A percentile compares a stretch with the other conserved stretches of the same genome.
Evolutionary conservation across 1,140 invertebrate genomes (phyloP).

Genomic region (Drosophila santomea): DNA sequence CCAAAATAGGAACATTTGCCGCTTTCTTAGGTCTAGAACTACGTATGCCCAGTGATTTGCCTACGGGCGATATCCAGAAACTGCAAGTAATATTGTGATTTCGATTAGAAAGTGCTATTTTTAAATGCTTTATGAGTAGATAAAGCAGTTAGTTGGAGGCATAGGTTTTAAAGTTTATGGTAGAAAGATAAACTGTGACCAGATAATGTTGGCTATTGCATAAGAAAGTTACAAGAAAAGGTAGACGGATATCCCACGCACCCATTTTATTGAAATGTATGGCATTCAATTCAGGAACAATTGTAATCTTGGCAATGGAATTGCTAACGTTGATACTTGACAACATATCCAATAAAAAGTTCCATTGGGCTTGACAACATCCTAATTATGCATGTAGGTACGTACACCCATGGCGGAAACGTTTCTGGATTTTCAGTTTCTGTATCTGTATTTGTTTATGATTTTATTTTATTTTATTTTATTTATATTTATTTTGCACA

Average conservation of each 20-base stretch:
- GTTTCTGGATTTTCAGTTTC: constrained; percentile 4
- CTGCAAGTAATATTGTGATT: constrained; percentile 86
- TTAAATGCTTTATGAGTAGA: background rate
- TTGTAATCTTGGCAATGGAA: background rate
- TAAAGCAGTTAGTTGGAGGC: background rate
- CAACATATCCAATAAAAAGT: constrained; percentile 23
- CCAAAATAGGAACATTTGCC: constrained; percentile 88
- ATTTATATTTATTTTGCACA: constrained; percentile 35
- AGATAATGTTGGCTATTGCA: background rate
- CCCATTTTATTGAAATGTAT: too few relatives aligned
- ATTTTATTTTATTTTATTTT: constrained; percentile 22
- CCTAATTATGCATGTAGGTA: constrained; percentile 22
- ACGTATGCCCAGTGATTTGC: constrained; percentile 91
- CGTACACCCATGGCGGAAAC: constrained; percentile 40
- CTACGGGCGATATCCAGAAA: constrained; percentile 91
- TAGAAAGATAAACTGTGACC: background rate
- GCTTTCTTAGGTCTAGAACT: constrained; percentile 91
- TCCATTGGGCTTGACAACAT: constrained; percentile 23
- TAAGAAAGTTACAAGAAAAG: too few relatives aligned
- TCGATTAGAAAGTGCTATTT: background rate
- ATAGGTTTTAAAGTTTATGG: background rate
- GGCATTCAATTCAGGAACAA: background rate
- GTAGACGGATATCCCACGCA: too few relatives aligned
- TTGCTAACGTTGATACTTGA: background rate
- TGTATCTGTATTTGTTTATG: constrained; percentile 1